Conservation (phyloP, 2,113 vertebrate genomes). For the Centropus unirufus region DNA sequence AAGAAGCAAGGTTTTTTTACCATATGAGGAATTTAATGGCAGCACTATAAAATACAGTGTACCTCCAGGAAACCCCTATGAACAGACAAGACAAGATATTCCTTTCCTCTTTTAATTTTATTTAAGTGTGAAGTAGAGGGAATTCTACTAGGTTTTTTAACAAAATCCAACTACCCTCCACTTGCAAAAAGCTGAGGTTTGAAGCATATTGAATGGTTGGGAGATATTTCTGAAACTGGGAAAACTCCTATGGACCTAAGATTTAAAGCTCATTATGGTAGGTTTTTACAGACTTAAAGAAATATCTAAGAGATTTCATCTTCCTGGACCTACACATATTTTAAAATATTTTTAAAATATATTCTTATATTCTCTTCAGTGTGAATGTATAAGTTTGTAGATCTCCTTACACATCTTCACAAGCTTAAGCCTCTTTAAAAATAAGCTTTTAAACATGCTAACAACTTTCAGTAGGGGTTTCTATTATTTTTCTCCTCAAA, state of each 20-base stretch:
- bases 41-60: fast-evolving
- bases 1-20: not conserved
- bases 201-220: not conserved
- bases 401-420: not conserved
- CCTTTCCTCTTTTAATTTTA: not conserved
- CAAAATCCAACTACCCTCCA: not conserved
- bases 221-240: not conserved
- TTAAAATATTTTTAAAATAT: not conserved
- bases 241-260: not conserved
- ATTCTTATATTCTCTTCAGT: not conserved
- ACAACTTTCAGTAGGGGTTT: not conserved
- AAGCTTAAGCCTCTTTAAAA: not conserved
- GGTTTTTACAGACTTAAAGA: not conserved
- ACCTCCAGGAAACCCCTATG: not conserved
- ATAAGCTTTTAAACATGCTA: not conserved
- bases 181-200: not conserved
- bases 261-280: not conserved
- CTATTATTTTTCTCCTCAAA: not conserved
- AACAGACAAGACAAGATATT: not conserved
- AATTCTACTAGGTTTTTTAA: not conserved
- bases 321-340: not conserved
- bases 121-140: not conserved
- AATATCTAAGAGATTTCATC: not conserved
- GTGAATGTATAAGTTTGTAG: not conserved
- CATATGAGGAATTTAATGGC: not conserved